Percentiles rank a stretch among this genome's conserved stretches.
phyloP scores from a whole-genome alignment of 2,888 invertebrate genomes.

The Pyrgus malvae region DNA sequence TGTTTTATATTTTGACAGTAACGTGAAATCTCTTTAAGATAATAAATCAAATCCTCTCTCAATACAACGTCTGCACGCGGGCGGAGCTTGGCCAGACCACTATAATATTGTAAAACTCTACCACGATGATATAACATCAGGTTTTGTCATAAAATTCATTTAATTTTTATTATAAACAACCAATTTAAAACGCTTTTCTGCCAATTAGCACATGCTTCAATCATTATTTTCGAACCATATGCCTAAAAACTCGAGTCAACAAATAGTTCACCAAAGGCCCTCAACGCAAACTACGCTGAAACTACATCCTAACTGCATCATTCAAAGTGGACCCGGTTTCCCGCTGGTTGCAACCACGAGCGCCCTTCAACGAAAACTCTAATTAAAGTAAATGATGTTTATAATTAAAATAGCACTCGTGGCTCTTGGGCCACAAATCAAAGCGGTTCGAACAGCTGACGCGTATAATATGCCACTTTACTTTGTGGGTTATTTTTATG shows the following conservation, averaged over 20 bases:
- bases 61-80: too few species aligned
- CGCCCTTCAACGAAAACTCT: conserved; percentile 62
- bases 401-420: conserved; percentile 79
- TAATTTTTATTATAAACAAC: too few species aligned
- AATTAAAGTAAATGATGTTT: conserved; percentile 80
- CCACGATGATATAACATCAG: too few species aligned
- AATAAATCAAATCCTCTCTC: too few species aligned
- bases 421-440: conserved; percentile 56
- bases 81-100: too few species aligned
- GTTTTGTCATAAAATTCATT: too few species aligned
- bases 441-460: conserved; percentile 59
- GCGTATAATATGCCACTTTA: conserved; percentile 66
- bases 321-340: conserved; percentile 69
- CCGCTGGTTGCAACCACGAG: conserved; percentile 60
- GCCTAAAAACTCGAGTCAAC: conserved; percentile 34
- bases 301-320: conserved; percentile 72
- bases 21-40: too few species aligned
- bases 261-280: not conserved
- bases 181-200: not conserved
- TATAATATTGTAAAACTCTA: too few species aligned
- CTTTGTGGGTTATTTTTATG: conserved; percentile 51
- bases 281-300: conserved; percentile 34
- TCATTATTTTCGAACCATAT: conserved; percentile 41
- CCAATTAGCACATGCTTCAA: too few species aligned
- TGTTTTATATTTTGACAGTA: too few species aligned